Evolutionary conservation across 2,888 invertebrate genomes (phyloP).

Genomic region (Scaptomyza tumidula): DNA sequence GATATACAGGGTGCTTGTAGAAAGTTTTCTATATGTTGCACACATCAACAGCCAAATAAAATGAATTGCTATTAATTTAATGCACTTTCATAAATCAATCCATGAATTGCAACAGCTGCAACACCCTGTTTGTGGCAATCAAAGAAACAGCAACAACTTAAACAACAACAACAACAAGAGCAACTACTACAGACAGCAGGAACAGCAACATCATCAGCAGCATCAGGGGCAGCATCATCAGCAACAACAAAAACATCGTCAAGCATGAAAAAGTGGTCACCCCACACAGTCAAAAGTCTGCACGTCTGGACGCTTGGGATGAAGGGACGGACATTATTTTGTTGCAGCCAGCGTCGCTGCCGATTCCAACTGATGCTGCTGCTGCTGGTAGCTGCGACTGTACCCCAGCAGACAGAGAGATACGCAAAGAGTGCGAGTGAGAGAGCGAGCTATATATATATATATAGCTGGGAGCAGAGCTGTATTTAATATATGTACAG

Average conservation of each 20-base stretch:
- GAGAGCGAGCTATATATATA: slow-evolving; percentile 6
- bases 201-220: slow-evolving; percentile 43
- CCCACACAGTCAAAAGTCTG: slow-evolving; percentile 78
- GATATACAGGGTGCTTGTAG: not conserved
- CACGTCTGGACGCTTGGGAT: slow-evolving; percentile 69
- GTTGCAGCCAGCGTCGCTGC: slow-evolving; percentile 44
- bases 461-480: slow-evolving; percentile 40
- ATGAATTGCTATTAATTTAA: not conserved
- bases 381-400: slow-evolving; percentile 69
- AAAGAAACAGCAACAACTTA: slow-evolving; percentile 56
- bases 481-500: slow-evolving; percentile 45
- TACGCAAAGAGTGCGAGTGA: not conserved
- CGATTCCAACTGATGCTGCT: slow-evolving; percentile 36
- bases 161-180: slow-evolving; percentile 42
- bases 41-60: no score
- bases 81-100: not conserved
- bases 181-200: slow-evolving; percentile 22
- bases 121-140: slow-evolving; percentile 72
- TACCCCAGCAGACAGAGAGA: slow-evolving; percentile 58
- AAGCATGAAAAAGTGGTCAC: slow-evolving; percentile 77
- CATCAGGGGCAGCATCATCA: slow-evolving; percentile 35
- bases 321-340: slow-evolving; percentile 67
- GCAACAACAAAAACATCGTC: slow-evolving; percentile 50
- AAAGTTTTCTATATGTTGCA: not conserved
- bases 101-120: not conserved